A percentile compares a stretch with the other conserved stretches of the same genome.
Conservation (phyloP, 2,888 invertebrate genomes). For the Mythimna impura region DNA sequence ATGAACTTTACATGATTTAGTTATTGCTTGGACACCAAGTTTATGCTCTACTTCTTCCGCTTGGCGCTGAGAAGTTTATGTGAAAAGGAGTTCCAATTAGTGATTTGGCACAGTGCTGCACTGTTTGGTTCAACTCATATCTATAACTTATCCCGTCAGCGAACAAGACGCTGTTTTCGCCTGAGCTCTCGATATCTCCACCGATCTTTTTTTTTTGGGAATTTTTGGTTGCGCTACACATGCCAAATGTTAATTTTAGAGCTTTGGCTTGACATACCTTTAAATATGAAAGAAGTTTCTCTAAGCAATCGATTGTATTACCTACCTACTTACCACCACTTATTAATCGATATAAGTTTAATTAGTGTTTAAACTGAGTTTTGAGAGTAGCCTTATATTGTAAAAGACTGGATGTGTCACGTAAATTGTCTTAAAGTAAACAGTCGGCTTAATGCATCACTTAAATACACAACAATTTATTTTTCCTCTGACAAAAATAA, state of each 20-base stretch:
- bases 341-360: neutral
- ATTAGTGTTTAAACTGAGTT: neutral
- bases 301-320: constrained; percentile 4
- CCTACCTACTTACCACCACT: neutral
- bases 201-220: constrained; percentile 1
- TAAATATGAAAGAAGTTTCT: neutral
- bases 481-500: constrained; percentile 1
- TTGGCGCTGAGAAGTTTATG: constrained; percentile 57
- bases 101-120: constrained; percentile 56
- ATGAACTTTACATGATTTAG: constrained; percentile 32
- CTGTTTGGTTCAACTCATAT: constrained; percentile 52
- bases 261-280: neutral
- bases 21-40: constrained; percentile 46
- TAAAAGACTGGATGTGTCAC: neutral
- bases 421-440: neutral
- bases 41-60: constrained; percentile 49
- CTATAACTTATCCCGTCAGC: constrained; percentile 53
- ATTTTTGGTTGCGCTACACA: neutral
- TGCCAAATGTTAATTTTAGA: constrained; percentile 50
- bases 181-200: constrained; percentile 34
- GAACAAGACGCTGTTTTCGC: constrained; percentile 48
- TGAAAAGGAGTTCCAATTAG: constrained; percentile 57
- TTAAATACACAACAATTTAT: neutral
- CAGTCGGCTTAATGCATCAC: neutral
- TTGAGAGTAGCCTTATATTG: neutral